Conservation (phyloP, 2,888 invertebrate species). For the Amphipoea oculea region DNA sequence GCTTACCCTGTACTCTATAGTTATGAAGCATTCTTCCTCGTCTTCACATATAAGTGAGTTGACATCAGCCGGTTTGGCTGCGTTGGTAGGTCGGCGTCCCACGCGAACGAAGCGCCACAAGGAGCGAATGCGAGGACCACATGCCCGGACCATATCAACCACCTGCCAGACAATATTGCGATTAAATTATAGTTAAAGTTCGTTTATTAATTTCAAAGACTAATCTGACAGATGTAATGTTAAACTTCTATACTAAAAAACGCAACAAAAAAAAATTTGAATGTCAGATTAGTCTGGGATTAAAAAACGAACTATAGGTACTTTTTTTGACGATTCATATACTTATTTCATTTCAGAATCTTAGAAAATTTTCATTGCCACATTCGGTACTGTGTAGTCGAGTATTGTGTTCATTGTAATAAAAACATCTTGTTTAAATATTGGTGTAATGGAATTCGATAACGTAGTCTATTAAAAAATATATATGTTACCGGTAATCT, state of each 20-base stretch:
- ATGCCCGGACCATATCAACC: conserved; percentile 80
- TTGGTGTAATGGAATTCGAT: no score
- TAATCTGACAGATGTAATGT: no score
- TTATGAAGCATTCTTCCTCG: conserved; percentile 86
- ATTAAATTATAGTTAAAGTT: not conserved
- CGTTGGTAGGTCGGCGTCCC: conserved; percentile 79
- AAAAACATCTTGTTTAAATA: not conserved
- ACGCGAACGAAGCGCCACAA: conserved; percentile 86
- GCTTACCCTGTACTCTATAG: conserved; percentile 85
- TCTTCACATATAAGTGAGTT: conserved; percentile 87
- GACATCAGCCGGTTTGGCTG: conserved; percentile 85
- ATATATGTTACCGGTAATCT: not conserved
- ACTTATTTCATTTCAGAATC: not conserved
- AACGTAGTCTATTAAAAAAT: not conserved
- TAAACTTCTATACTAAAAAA: no score
- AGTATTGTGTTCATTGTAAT: not conserved
- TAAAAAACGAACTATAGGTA: no score
- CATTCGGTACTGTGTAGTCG: not conserved
- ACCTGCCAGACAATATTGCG: conserved; percentile 71
- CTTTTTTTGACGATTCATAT: no score
- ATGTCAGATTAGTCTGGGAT: no score
- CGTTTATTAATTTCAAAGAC: no score
- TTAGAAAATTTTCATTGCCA: not conserved
- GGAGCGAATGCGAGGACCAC: conserved; percentile 85
- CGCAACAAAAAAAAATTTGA: no score